A percentile compares a stretch with the other conserved stretches of the same genome.
Evolutionary conservation across 2,113 vertebrate genomes (phyloP).

Genomic region (Isichthys henryi): DNA sequence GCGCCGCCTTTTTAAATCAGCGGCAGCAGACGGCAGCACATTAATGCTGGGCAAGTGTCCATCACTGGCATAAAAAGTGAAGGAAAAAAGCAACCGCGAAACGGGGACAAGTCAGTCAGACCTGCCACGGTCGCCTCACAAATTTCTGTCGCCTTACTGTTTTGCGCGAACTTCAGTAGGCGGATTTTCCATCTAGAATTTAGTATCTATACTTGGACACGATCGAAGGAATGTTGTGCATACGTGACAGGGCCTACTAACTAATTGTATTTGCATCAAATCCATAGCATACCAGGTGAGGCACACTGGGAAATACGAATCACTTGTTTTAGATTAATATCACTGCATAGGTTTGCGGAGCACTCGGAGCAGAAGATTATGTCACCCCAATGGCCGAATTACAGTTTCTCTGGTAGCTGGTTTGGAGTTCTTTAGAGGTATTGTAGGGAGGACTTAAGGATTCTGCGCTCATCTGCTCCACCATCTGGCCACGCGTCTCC

Average conservation of each 20-base stretch:
- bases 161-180: not conserved
- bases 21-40: not conserved
- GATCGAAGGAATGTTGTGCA: not conserved
- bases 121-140: not conserved
- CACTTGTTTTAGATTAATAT: not conserved
- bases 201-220: not conserved
- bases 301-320: not conserved
- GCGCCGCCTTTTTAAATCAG: not conserved
- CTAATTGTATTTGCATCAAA: not conserved
- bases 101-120: not conserved
- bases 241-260: not conserved
- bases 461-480: constrained; percentile 19
- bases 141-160: not conserved
- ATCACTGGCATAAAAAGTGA: not conserved
- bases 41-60: not conserved
- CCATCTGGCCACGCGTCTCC: constrained; percentile 37
- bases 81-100: not conserved
- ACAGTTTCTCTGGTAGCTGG: not conserved
- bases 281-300: not conserved
- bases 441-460: not conserved
- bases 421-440: not conserved
- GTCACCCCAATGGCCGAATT: not conserved
- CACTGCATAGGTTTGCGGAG: not conserved
- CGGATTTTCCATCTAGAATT: not conserved
- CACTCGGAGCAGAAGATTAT: not conserved